A percentile compares a stretch with the other conserved stretches of the same genome.
These are phyloP conservation scores for Cassiopea xamachana DNA, from an alignment of 30 jellyfish, hydroid and myxozoan species.

Conservation along the genomic window DNA sequence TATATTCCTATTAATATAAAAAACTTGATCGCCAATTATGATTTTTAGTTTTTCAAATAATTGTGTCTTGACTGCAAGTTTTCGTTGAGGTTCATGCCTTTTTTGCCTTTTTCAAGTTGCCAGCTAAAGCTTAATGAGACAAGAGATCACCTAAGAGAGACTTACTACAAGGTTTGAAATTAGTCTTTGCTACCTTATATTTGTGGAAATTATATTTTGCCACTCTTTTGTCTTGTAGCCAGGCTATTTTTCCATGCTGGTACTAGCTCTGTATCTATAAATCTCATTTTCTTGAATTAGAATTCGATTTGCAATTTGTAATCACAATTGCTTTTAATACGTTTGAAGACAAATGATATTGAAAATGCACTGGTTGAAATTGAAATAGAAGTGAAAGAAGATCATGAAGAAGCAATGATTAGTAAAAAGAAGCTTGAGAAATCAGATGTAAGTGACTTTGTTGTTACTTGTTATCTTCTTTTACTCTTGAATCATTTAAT, in stretches of 20 bases:
- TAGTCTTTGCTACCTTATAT: background rate
- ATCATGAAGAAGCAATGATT: slow-evolving; percentile 66
- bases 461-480: background rate
- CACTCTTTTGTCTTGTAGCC: background rate
- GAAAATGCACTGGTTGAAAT: slow-evolving; percentile 79
- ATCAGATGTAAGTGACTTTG: slow-evolving; percentile 59
- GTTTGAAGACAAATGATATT: slow-evolving; percentile 69
- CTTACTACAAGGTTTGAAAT: slow-evolving; percentile 55
- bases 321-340: background rate
- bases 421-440: slow-evolving; percentile 60
- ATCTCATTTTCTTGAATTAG: too few relatives aligned
- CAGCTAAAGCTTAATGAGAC: slow-evolving; percentile 89
- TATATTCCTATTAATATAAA: too few relatives aligned
- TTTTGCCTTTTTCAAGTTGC: slow-evolving; percentile 41
- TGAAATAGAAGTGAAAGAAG: slow-evolving; percentile 85
- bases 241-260: too few relatives aligned
- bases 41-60: too few relatives aligned
- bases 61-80: background rate
- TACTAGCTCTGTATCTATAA: too few relatives aligned
- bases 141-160: slow-evolving; percentile 58
- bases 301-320: background rate
- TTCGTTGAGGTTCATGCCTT: background rate
- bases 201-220: background rate
- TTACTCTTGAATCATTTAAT: background rate
- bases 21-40: too few relatives aligned